Evolutionary conservation across 2,113 vertebrate species (phyloP).

Genomic region (Dromas ardeola): DNA sequence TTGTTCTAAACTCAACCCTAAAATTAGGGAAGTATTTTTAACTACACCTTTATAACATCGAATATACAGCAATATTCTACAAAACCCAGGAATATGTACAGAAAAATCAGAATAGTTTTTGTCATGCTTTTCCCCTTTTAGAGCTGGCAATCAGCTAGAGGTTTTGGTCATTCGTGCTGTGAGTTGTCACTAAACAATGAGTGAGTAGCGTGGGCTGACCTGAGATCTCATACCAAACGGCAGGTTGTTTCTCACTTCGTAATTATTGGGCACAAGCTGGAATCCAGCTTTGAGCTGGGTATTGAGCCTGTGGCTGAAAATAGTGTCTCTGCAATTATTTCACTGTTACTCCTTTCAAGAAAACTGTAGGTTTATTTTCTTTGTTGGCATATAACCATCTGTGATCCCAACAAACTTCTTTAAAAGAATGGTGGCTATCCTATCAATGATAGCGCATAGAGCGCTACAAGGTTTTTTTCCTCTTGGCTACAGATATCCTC

Average conservation of each 20-base stretch:
- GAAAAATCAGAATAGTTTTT: background rate
- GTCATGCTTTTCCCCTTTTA: background rate
- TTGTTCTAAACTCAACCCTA: slow-evolving; percentile 97
- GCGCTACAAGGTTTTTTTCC: background rate
- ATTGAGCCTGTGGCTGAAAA: background rate
- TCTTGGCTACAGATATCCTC: background rate
- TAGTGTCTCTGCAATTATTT: background rate
- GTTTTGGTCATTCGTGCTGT: background rate
- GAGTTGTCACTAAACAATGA: background rate
- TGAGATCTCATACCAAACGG: background rate
- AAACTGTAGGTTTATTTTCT: background rate
- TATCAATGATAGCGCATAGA: background rate
- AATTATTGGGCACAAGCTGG: background rate
- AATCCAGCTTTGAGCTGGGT: background rate
- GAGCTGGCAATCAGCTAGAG: background rate
- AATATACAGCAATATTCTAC: background rate
- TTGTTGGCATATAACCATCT: background rate
- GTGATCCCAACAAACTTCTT: background rate
- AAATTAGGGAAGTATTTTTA: background rate
- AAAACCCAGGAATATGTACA: background rate
- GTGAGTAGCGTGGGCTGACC: background rate
- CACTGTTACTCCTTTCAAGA: background rate
- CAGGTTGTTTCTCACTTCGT: background rate
- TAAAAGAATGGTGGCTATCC: background rate
- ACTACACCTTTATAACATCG: background rate